Evolutionary conservation across 2,888 invertebrate genomes (phyloP), one percentile per base, ranked within the genome.

Genomic region (Rhyacophila evoluta): DNA sequence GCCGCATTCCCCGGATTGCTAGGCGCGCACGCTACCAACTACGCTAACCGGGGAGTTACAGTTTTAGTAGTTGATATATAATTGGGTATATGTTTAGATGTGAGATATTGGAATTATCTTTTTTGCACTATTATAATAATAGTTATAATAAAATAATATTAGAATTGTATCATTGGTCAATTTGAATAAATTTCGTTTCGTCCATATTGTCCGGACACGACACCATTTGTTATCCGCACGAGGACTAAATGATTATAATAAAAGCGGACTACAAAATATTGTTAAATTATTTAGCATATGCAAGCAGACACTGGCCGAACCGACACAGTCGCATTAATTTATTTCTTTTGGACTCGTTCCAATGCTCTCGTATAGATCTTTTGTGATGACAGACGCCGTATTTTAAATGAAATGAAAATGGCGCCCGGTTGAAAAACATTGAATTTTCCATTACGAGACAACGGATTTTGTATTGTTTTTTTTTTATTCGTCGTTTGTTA

Each of bases 381-480:
- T 29, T 37, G 68, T 72, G 79, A 72, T 75, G 79, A 79, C 75
- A 75, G 79, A 75, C 28, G 75, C 29, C 70, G 37, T 29, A 75
- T 75, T 39, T 79, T 33, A 75, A 70, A 78, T 41, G 74, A 75
- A 70, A 78, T 41, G 71, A 36, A 55, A 55, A 75, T 27, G 19
- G 36, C 12, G 55, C 25, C 55, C 25, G 72, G 12, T 72, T 33
- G 15, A 36, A 72, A 67, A 71, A 72, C 25, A 76, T 33, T 69
- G 33, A 69, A 69, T 29, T 55, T 55, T 55, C 55, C 55, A 55
- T 55, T 69, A 33, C 69, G 8, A 69, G 69, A 69, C 28, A 69
- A 69, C 69, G 28, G 69, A 28, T 69, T 29, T 25, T 28, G 15
- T 69, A 28, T n/a, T 29, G 10, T 28, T 69, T 28, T 69, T 69